A percentile compares a stretch with the other conserved stretches of the same genome.
These are phyloP conservation scores for Octonoba sinensis DNA, from an alignment of 2,888 invertebrate genomes.

Conservation along the genomic window DNA sequence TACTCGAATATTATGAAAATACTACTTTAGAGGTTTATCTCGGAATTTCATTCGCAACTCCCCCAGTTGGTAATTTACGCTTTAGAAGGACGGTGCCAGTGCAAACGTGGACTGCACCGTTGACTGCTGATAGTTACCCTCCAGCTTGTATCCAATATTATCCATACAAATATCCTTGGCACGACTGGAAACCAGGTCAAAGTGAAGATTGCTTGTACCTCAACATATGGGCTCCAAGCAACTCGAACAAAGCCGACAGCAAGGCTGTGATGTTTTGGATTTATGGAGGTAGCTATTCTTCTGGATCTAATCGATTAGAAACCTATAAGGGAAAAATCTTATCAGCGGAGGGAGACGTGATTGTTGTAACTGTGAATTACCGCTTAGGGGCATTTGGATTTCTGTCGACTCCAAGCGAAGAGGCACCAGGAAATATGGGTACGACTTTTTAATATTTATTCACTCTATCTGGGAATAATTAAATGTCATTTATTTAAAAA, in stretches of 20 bases:
- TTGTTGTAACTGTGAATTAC: constrained; percentile 56
- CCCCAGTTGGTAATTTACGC: constrained; percentile 25
- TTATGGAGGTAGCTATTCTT: constrained; percentile 38
- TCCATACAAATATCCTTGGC: constrained; percentile 3
- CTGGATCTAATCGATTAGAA: constrained; percentile 9
- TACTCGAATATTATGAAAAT: neutral
- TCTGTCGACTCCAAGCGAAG: constrained; percentile 22
- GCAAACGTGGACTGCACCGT: neutral
- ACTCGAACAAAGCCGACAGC: neutral
- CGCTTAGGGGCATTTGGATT: constrained; percentile 41
- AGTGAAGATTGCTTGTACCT: constrained; percentile 59
- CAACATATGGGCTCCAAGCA: constrained; percentile 43
- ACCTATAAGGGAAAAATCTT: constrained; percentile 12
- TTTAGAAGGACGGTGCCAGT: constrained; percentile 21
- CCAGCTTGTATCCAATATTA: constrained; percentile 35
- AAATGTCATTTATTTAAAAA: no score
- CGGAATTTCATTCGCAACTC: constrained; percentile 30
- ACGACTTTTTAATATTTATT: no score
- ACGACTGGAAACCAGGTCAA: neutral
- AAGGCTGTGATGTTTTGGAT: constrained; percentile 52
- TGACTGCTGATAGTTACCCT: neutral
- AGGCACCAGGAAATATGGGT: constrained; percentile 46
- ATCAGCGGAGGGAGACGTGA: constrained; percentile 20
- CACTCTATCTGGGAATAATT: no score
- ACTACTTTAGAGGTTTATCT: neutral